phyloP scores from a whole-genome alignment of 2,113 vertebrate genomes.

The Dascyllus trimaculatus region DNA sequence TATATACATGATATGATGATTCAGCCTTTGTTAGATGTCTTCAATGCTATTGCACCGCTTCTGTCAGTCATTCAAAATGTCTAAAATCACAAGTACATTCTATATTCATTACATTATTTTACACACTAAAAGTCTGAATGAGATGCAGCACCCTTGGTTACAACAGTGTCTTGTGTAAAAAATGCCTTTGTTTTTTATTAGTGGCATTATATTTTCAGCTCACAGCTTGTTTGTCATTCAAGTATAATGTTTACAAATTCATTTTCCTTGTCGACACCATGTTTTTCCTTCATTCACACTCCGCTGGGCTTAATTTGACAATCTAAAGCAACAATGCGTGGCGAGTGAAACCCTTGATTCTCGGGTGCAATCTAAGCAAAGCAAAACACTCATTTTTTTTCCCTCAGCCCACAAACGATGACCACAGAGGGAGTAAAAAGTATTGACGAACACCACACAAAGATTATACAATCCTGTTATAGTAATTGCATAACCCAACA shows the following conservation, averaged over 20 bases:
- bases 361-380: constrained; percentile 2
- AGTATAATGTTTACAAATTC: neutral
- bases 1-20: too few species aligned
- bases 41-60: too few species aligned
- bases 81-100: too few species aligned
- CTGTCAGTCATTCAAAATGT: too few species aligned
- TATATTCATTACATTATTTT: too few species aligned
- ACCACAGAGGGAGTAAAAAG: constrained; percentile 18
- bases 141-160: too few species aligned
- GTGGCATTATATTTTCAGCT: too few species aligned
- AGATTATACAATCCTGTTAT: constrained; percentile 53
- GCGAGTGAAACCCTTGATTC: constrained; percentile 5
- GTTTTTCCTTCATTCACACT: neutral
- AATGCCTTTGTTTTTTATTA: too few species aligned
- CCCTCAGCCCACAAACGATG: constrained; percentile 16
- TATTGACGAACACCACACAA: constrained; percentile 37
- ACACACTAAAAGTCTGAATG: too few species aligned
- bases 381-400: constrained; percentile 4
- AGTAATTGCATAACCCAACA: constrained; percentile 65
- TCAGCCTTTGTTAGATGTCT: too few species aligned
- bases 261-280: neutral
- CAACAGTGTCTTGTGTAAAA: too few species aligned
- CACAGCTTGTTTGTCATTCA: neutral
- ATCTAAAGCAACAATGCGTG: neutral
- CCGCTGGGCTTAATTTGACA: constrained; percentile 3